Base-by-base conservation (phyloP, 2,888 invertebrate species). In the Thera britannica region DNA sequence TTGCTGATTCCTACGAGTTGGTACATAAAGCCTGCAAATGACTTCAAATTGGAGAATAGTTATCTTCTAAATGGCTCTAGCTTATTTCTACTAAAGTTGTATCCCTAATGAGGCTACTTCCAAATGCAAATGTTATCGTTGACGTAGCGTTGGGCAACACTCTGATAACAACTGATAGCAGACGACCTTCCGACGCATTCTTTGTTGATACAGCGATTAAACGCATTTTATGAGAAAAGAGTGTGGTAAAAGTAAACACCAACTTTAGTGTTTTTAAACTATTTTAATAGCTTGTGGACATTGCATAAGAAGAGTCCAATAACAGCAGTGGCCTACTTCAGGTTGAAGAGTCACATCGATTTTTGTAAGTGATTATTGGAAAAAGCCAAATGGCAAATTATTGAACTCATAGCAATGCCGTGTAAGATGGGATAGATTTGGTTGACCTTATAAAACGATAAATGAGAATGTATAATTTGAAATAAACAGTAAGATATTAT, bases 121-220 rank as follows among this genome's bases (percentile, higher is more conserved):
- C 58, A 71, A 68, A 60, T 23, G 46, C 52, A 60, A 68, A 61
- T 63, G 57, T 70, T 68, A 70, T 70, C 66, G 49, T 58, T 70
- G 68, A 75, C 74, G 72, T 73, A 38, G 61, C 51, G 62, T 52
- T 67, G 75, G 69, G 71, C 74, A 72, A 71, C 60, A 51, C 67
- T 69, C 34, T 71, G 75, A 75, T 74, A 72, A 67, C 66, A 34
- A 9, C 61, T 68, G 72, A 74, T 75, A 70, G 65, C 52, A 7
- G 52, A 75, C 79, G 78, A 76, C 80, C 80, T 80, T 80, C 75
- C 74, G 68, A 52, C 66, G 67, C 72, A 73, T 73, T 68, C 70
- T 61, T 61, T 72, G 70, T 72, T 70, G 71, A 70, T 73, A 61
- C 58, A 70, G 63, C 55, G 71, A 74, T 72, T 62, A 70, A 34